phyloP scores from a whole-genome alignment of 1,140 invertebrate species.

The Whitmania pigra region DNA sequence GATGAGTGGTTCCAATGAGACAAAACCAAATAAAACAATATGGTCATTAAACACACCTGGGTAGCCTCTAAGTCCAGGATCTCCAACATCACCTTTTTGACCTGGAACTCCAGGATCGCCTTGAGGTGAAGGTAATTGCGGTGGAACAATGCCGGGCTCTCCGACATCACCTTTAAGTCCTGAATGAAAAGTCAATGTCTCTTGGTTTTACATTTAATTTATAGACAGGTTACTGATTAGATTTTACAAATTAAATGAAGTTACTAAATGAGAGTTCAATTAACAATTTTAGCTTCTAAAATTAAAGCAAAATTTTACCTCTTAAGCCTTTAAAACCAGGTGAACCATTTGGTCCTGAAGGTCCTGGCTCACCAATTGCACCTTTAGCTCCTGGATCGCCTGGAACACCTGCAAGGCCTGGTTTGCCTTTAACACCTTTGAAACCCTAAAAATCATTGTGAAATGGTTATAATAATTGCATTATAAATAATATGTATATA shows the following conservation, averaged over 20 bases:
- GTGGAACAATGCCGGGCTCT: neutral
- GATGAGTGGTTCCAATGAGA: neutral
- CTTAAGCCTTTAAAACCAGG: too few relatives aligned
- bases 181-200: neutral
- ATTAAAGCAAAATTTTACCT: too few relatives aligned
- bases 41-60: neutral
- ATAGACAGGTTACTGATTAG: too few relatives aligned
- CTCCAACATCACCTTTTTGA: neutral
- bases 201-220: too few relatives aligned
- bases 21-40: neutral
- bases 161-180: neutral
- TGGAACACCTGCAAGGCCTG: slow-evolving; percentile 24
- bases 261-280: too few relatives aligned
- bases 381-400: slow-evolving; percentile 28
- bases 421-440: too few relatives aligned
- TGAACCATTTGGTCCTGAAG: too few relatives aligned
- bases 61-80: neutral
- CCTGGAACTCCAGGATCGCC: neutral
- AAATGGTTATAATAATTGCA: too few relatives aligned
- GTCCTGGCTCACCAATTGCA: slow-evolving; percentile 19
- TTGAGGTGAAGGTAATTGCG: neutral
- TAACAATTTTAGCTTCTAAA: too few relatives aligned
- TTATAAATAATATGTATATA: too few relatives aligned
- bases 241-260: too few relatives aligned
- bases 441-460: too few relatives aligned